A percentile compares a stretch with the other conserved stretches of the same genome.
phyloP scores from a whole-genome alignment of 2,797 vertebrate genomes.

The Hyperoplus lanceolatus region DNA sequence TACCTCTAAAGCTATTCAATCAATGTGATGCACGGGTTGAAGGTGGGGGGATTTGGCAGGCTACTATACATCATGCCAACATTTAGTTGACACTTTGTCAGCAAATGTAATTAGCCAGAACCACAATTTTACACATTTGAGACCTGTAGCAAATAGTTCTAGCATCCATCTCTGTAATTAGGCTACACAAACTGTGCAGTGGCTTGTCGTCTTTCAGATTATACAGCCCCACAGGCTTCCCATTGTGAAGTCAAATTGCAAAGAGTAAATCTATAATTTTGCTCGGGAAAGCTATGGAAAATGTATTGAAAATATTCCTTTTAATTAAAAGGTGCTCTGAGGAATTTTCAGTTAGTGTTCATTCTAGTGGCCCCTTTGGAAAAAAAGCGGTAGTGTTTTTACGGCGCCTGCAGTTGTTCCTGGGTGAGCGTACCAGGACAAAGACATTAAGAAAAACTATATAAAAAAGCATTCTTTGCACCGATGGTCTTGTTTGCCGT shows the following conservation, averaged over 20 bases:
- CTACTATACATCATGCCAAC: slow-evolving; percentile 63
- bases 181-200: not conserved
- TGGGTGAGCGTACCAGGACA: too few species aligned
- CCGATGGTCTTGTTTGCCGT: too few species aligned
- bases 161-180: slow-evolving; percentile 27
- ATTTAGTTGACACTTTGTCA: slow-evolving; percentile 61
- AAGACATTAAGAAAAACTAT: too few species aligned
- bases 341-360: too few species aligned
- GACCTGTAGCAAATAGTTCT: slow-evolving; percentile 17
- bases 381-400: too few species aligned
- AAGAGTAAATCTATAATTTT: not conserved
- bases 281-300: not conserved
- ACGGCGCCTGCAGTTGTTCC: too few species aligned
- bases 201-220: slow-evolving; percentile 26
- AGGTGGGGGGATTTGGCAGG: slow-evolving; percentile 41
- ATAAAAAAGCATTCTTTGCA: too few species aligned
- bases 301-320: slow-evolving; percentile 2
- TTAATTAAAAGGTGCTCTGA: not conserved
- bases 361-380: too few species aligned
- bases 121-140: slow-evolving; percentile 43
- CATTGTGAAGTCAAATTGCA: slow-evolving; percentile 16
- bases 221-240: slow-evolving; percentile 8
- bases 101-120: slow-evolving; percentile 69
- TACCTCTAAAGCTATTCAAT: slow-evolving; percentile 68
- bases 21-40: slow-evolving; percentile 53